Base-by-base conservation (phyloP, 2,888 invertebrate genomes). In the Torymus tubicola region DNA sequence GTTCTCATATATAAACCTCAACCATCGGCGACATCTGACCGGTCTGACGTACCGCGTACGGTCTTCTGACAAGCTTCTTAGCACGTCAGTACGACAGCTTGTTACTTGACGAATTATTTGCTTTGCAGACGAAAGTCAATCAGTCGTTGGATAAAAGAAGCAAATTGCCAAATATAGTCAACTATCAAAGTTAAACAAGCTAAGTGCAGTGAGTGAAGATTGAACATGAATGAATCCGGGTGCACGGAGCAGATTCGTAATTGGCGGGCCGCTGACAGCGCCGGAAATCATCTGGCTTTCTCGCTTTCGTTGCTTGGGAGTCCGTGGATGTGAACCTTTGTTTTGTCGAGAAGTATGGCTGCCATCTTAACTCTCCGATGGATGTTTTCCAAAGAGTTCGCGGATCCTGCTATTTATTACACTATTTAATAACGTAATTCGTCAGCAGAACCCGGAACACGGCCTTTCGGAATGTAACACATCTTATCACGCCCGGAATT, bases 331-430 rank as follows among this genome's bases (percentile, higher is more conserved):
- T 91, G 90, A 88, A 89, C 91, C 91, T 94, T 95, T 95, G 95
- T 95, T 95, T 95, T 95, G 93, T 93, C 94, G 93, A 93, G 94
- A 71, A 94, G 93, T 94, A 95, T 95, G 95, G 95, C 95, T 95
- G 95, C 95, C 95, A 95, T 95, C 94, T 95, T 95, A 94, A 94
- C 94, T 93, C 94, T 88, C 94, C 94, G 93, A 94, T 94, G 94
- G 94, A 94, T 95, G 94, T 95, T 95, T 95, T 94, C 93, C 93
- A 92, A 92, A 91, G 92, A 91, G 87, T 87, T 86, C 86, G 88
- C 83, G 87, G 87, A 86, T 87, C 88, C 86, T 86, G 85, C 84
- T 87, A 86, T 87, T 87, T 88, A 86, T 86, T 84, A 85, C 87
- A 87, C 86, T 86, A 86, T 87, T 87, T 86, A 88, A 88, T 87